Evolutionary conservation across 2,797 vertebrate species (phyloP), one percentile per base, ranked within the genome.

Genomic region (Cryptoblepharus egeriae): DNA sequence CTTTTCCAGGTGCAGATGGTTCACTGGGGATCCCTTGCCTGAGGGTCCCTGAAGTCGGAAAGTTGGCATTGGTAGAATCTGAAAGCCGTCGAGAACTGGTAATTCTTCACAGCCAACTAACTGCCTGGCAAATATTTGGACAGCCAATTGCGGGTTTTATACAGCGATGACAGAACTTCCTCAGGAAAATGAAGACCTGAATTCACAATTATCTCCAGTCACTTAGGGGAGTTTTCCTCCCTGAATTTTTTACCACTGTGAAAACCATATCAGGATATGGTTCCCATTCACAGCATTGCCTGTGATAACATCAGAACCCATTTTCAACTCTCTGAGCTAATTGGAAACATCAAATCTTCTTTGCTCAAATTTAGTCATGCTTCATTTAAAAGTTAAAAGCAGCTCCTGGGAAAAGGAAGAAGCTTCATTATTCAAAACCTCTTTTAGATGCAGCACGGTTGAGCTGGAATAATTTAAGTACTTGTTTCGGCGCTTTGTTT

Each of bases 341-440:
- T 95, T 95, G 95, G 95, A 96, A 97, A 94, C 93, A 95, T 95
- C 93, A 93, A 91, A 90, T 93, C 88, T 90, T 90, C 93, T 84
- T 90, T 94, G 93, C 92, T 93, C 91, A 83, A 93, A 87, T 91
- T 89, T 93, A 94, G 93, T 95, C 93, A 91, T 80, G 91, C 91
- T 93, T 94, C 94, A 93, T 93, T 95, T 93, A 94, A 90, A 91
- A 82, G 87, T 87, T 92, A 90, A 92, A 91, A 89, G 90, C 81
- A 85, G 80, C 87, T 91, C 84, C 88, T 86, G 77, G 87, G 73
- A 77, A 39, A 67, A 92, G 79, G 20, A 52, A 39, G 52, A 71
- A 86, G 45, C 64, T 82, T 88, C 57, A 80, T 90, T 83, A 80
- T 84, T 90, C 83, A 88, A 87, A 87, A 64, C 35, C n/a, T 12